Conservation (phyloP, 2,113 vertebrate species). For the Oreochromis spilurus region DNA sequence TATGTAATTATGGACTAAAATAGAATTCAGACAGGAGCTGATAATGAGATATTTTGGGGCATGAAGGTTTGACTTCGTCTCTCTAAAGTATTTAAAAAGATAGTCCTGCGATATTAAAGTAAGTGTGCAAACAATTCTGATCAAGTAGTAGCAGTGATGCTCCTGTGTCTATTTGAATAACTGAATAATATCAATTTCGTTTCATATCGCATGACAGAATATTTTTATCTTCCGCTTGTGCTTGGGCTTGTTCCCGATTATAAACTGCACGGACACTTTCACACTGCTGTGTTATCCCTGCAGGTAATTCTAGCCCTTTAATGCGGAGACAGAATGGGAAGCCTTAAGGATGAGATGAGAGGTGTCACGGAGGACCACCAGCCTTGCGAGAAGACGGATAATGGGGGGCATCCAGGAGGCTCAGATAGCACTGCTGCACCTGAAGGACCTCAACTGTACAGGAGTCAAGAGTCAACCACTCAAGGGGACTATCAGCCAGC, state of each 20-base stretch:
- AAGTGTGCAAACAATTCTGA: background rate
- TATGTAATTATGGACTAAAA: background rate
- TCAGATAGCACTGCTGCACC: background rate
- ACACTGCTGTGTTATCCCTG: slow-evolving; percentile 21
- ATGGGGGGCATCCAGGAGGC: slow-evolving; percentile 19
- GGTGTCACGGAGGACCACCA: slow-evolving; percentile 29
- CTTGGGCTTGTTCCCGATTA: background rate
- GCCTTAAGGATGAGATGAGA: slow-evolving; percentile 54
- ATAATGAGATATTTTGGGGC: background rate
- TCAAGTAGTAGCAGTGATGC: background rate
- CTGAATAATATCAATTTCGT: background rate
- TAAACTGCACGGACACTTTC: background rate
- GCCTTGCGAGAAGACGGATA: slow-evolving; percentile 33
- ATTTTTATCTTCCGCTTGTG: background rate
- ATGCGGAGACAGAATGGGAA: slow-evolving; percentile 58
- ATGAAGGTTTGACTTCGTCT: background rate
- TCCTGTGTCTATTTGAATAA: background rate
- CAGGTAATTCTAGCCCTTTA: slow-evolving; percentile 42
- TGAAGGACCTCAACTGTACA: slow-evolving; percentile 5
- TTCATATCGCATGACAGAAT: background rate
- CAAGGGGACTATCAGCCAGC: background rate
- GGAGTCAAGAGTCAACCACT: slow-evolving; percentile 25
- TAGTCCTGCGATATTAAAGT: background rate
- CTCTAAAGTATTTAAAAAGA: background rate
- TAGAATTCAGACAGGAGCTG: background rate